Percentiles rank a stretch among this genome's conserved stretches.
Conservation (phyloP, 1,140 invertebrate genomes). For the Papilio glaucus region DNA sequence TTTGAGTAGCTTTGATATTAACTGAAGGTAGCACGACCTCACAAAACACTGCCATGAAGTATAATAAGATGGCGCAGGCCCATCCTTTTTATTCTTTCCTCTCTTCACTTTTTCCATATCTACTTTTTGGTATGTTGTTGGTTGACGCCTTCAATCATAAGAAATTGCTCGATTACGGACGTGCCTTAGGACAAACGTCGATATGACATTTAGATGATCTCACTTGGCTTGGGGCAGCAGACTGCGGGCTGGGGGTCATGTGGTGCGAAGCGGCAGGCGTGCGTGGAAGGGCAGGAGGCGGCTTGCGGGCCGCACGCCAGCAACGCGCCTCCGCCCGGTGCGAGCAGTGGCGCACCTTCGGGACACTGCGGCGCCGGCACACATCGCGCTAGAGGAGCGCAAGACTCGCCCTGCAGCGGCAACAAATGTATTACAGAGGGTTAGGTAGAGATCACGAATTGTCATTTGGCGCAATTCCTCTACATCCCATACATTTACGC, state of each 20-base stretch:
- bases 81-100: no score
- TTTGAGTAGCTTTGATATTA: no score
- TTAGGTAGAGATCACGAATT: no score
- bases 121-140: no score
- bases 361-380: conserved; percentile 90
- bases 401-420: conserved; percentile 81
- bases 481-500: no score
- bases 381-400: conserved; percentile 91
- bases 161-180: background rate
- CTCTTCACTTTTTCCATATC: no score
- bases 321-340: conserved; percentile 83
- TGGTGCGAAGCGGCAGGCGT: conserved; percentile 92
- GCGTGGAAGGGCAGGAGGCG: conserved; percentile 90
- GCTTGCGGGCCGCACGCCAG: conserved; percentile 89
- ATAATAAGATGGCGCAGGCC: no score
- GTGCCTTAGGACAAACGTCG: no score
- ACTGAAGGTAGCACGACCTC: no score
- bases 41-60: no score
- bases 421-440: no score
- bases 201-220: conserved; percentile 49
- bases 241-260: conserved; percentile 87
- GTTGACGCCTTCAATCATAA: background rate
- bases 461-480: no score
- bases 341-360: conserved; percentile 87
- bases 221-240: conserved; percentile 92